Conservation (phyloP, 2,113 vertebrate genomes). For the Phrynocephalus versicolor region DNA sequence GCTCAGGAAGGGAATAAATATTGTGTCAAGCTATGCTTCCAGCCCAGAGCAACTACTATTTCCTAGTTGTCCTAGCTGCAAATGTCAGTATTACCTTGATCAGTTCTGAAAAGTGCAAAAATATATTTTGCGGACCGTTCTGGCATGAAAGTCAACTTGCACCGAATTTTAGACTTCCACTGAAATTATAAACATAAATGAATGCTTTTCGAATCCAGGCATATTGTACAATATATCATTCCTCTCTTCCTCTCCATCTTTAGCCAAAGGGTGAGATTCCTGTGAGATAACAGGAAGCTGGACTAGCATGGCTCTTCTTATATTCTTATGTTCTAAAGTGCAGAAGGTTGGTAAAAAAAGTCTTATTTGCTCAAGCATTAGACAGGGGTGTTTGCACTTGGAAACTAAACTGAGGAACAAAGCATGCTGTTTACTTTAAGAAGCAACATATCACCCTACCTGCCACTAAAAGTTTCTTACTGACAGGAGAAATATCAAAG, state of each 20-base stretch:
- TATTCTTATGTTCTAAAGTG: no score
- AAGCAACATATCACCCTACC: neutral
- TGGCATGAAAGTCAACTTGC: neutral
- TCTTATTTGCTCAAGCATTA: slow-evolving; percentile 1
- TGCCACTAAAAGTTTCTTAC: neutral
- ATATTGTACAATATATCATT: no score
- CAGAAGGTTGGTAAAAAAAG: neutral
- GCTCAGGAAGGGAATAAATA: neutral
- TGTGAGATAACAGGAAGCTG: no score
- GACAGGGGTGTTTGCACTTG: neutral
- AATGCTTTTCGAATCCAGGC: neutral
- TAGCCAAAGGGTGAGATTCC: neutral
- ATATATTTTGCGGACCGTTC: neutral
- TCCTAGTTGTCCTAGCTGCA: neutral
- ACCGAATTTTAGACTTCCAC: neutral
- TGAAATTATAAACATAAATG: neutral
- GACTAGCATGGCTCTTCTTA: no score
- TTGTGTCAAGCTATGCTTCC: neutral
- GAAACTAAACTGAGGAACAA: neutral
- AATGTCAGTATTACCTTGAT: neutral
- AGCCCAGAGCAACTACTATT: neutral
- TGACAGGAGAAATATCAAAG: neutral
- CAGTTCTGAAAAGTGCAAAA: neutral
- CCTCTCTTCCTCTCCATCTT: neutral
- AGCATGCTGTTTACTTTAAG: neutral